Evolutionary conservation across 2,888 invertebrate species (phyloP).

Genomic region (Limnephilus rhombicus): DNA sequence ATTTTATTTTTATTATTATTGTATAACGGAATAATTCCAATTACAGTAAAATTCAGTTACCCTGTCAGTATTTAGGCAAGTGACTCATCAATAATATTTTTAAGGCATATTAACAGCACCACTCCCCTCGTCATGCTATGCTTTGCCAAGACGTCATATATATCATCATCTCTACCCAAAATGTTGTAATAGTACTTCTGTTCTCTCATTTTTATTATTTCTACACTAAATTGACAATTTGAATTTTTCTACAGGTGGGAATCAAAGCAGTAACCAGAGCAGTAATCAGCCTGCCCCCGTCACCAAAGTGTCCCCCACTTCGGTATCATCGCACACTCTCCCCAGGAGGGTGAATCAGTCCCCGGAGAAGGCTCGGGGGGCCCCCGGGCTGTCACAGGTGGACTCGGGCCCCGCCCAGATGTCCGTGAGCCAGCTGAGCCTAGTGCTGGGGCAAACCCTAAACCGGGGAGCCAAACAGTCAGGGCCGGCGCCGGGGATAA

Average conservation of each 20-base stretch:
- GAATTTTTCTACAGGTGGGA: conserved; percentile 26
- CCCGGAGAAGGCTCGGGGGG: conserved; percentile 72
- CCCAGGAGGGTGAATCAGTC: conserved; percentile 49
- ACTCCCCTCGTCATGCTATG: no score
- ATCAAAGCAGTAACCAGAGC: conserved; percentile 15
- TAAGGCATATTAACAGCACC: no score
- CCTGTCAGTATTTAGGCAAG: no score
- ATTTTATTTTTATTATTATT: no score
- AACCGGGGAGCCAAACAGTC: conserved; percentile 68
- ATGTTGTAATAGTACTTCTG: not conserved
- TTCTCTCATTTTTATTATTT: not conserved
- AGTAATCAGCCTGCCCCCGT: not conserved
- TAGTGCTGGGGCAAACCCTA: conserved; percentile 72
- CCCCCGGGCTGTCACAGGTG: conserved; percentile 68
- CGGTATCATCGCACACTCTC: conserved; percentile 41
- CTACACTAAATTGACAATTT: not conserved
- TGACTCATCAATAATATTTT: no score
- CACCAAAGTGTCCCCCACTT: not conserved
- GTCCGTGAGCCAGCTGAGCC: conserved; percentile 72
- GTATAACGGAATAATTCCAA: no score
- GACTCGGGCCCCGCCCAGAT: conserved; percentile 35
- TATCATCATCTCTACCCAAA: not conserved
- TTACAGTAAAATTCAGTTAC: no score
- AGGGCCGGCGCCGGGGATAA: conserved; percentile 58
- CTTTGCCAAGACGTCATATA: no score